Evolutionary conservation across 2,113 vertebrate species (phyloP).

Genomic region (Vulpes vulpes): DNA sequence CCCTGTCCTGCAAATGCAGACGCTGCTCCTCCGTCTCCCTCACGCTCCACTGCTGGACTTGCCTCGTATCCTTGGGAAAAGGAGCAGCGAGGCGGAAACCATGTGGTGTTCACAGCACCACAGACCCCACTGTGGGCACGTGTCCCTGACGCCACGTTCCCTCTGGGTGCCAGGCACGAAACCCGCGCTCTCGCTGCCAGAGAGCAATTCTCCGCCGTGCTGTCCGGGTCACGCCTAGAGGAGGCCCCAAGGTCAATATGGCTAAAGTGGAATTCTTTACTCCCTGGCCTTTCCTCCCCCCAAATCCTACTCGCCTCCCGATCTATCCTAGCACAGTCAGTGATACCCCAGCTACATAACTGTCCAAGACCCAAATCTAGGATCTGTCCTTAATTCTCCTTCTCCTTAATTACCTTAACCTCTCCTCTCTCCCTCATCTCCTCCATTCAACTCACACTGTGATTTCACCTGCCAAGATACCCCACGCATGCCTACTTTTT

Average conservation of each 20-base stretch:
- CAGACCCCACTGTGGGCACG: no score
- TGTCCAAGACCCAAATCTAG: not conserved
- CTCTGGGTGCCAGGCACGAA: not conserved
- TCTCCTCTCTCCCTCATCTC: not conserved
- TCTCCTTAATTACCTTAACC: not conserved
- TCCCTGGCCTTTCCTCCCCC: not conserved
- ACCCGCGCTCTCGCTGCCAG: accelerated
- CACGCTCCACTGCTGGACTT: not conserved
- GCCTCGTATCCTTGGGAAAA: not conserved
- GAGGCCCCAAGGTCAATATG: not conserved
- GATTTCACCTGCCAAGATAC: not conserved
- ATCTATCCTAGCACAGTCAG: not conserved
- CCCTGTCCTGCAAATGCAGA: not conserved
- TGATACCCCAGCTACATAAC: not conserved
- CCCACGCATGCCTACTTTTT: not conserved
- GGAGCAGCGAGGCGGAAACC: not conserved
- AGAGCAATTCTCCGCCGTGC: not conserved
- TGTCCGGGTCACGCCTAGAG: not conserved
- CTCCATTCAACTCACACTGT: not conserved
- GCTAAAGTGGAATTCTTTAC: not conserved
- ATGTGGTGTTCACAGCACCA: not conserved
- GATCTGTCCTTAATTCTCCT: not conserved
- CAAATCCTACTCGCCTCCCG: not conserved
- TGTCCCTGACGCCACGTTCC: not conserved
- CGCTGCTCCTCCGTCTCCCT: not conserved